A percentile compares a stretch with the other conserved stretches of the same genome.
Conservation (phyloP, 2,888 invertebrate genomes). For the Lagria hirta region DNA sequence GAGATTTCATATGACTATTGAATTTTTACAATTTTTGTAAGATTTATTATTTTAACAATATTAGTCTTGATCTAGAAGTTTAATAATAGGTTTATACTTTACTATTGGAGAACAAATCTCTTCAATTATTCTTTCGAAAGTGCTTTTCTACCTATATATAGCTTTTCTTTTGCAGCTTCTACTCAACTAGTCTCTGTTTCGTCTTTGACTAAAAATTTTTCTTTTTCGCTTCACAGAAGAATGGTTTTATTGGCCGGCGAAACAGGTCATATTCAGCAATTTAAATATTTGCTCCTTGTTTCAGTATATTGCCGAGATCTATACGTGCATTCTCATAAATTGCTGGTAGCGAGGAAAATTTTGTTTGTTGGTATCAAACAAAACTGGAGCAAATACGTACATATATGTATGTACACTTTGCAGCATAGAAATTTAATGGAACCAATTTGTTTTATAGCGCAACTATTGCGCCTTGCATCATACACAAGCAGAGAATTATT, state of each 20-base stretch:
- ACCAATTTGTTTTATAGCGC: constrained; percentile 30
- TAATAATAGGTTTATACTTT: too few relatives aligned
- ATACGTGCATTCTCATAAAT: constrained; percentile 17
- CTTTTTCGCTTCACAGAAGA: too few relatives aligned
- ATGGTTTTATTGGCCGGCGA: constrained; percentile 2
- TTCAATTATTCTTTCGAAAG: too few relatives aligned
- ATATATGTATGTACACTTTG: constrained; percentile 14
- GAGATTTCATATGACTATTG: too few relatives aligned
- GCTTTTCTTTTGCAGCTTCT: too few relatives aligned
- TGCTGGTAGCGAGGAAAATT: constrained; percentile 13
- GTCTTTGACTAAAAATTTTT: too few relatives aligned
- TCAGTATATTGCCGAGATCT: constrained; percentile 9
- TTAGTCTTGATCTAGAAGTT: too few relatives aligned
- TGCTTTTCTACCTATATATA: too few relatives aligned
- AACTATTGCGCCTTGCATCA: constrained; percentile 20
- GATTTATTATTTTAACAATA: too few relatives aligned
- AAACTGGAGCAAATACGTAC: constrained; percentile 16
- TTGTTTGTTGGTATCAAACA: constrained; percentile 20
- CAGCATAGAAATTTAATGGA: constrained; percentile 26
- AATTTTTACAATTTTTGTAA: too few relatives aligned
- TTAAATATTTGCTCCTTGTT: constrained; percentile 20
- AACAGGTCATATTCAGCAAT: constrained; percentile 7
- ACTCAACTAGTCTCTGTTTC: too few relatives aligned
- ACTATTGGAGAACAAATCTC: too few relatives aligned
- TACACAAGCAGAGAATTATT: constrained; percentile 16